Evolutionary conservation across 2,797 vertebrate genomes (phyloP).

Genomic region (Sebastes kiyomatsui): DNA sequence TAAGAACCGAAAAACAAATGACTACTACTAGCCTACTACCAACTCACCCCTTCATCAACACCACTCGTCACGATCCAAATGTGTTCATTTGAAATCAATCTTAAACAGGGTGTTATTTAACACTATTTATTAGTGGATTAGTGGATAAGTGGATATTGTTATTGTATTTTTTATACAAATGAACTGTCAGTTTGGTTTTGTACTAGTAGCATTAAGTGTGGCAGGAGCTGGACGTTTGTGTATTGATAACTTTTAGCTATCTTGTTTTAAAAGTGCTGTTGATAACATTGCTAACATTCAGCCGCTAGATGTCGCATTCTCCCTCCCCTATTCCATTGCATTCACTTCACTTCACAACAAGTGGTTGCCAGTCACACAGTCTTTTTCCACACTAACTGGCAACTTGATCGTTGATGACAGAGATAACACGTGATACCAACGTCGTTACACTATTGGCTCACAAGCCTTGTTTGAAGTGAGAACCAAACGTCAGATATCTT

Average conservation of each 20-base stretch:
- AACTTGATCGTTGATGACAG: too few species aligned
- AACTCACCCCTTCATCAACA: neutral
- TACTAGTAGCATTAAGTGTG: neutral
- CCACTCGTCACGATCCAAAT: neutral
- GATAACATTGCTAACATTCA: too few species aligned
- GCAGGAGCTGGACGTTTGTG: neutral
- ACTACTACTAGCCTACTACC: too few species aligned
- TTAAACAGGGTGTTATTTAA: neutral
- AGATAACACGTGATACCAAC: too few species aligned
- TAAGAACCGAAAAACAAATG: neutral
- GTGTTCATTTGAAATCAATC: neutral
- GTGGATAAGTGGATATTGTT: neutral
- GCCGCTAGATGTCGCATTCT: too few species aligned
- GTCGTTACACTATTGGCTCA: too few species aligned
- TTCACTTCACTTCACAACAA: too few species aligned
- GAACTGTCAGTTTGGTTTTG: neutral
- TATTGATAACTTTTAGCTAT: neutral
- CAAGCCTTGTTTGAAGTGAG: too few species aligned
- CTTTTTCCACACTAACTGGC: too few species aligned
- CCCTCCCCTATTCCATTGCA: rapidly evolving
- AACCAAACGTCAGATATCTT: too few species aligned
- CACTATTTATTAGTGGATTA: too few species aligned
- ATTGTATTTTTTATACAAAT: neutral
- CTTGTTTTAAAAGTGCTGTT: neutral
- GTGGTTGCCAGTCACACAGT: too few species aligned